Evolutionary conservation across 2,113 vertebrate species (phyloP), one percentile per base, ranked within the genome.

Genomic region (Scortum barcoo): DNA sequence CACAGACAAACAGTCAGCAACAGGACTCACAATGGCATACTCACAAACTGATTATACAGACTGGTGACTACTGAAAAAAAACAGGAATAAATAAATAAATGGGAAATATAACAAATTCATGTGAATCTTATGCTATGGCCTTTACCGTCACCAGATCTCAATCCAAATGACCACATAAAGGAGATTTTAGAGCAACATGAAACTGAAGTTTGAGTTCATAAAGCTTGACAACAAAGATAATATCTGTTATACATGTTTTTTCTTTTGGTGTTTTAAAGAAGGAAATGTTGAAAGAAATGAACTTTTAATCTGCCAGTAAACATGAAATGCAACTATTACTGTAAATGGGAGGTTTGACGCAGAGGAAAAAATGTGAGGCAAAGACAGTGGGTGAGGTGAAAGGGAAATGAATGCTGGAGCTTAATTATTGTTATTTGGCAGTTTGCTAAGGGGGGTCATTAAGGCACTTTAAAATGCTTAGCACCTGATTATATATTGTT

Each of bases 1-100:
- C n/a, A 66, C 40, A 91, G 24, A 76, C 50, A 2, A 62, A 72
- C 48, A 30, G 24, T 33, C 53, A 28, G 22, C 9, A 42, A 19
- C 54, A 40, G 17, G 22, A 42, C 44, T 72, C 58, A 54, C 48
- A 20, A 13, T 6, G 10, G 10, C 36, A 26, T 33, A 60, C 17
- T 22, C 40, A n/a, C 28, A 72, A 42, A 48, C 26, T 44, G 20
- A n/a, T 17, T 26, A 17, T 9, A 44, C 36, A 44, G n/a, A 33
- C 28, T 50, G 28, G 11, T 46, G 40, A 66, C 8, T 5, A 30
- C 17, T 28, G 17, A 8, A 17, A 22, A 2, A 50, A 67, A 20
- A 67, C 24, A 16, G 20, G 24, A 54, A 38, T 10, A 6, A 26
- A 51, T 68, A 2, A 33, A 19, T 22, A 5, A n/a, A n/a, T n/a